Base-by-base conservation (phyloP, 2,888 invertebrate species). In the Stenchaetothrips biformis region DNA sequence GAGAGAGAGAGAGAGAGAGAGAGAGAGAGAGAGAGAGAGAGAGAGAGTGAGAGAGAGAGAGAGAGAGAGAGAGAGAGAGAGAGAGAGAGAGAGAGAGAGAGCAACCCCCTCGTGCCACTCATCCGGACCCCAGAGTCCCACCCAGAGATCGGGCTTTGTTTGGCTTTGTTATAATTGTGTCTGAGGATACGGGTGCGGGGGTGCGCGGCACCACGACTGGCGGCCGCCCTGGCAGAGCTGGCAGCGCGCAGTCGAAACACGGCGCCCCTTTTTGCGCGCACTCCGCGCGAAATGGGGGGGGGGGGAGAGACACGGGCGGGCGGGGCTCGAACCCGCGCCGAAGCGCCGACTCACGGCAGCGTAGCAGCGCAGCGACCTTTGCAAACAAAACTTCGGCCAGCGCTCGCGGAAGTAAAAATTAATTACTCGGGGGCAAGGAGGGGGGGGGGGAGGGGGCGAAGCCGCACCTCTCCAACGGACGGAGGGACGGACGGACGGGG, bases 241-340 rank as follows among this genome's bases (percentile, higher is more conserved):
- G 53, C 53, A 67, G 62, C 81, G 82, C 80, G 79, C 82, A 82
- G 81, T 81, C 81, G 82, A 81, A 81, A 81, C 79, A 80, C 80
- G 47, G 79, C 77, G 62, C 37, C 37, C 37, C 37, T 37, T 37
- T 37, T 37, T 74, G 83, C 81, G 83, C 84, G 84, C 83, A 84
- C 37, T 37, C 37, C 37, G 37, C 53, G 4, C 16, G 53, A 6
- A 18, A 13, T 13, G 53, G 53, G 11, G 53, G 18, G 53, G 11
- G 7, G 53, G 6, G 53, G 1, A 7, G 53, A 53, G 53, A n/a
- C n/a, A n/a, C 37, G 37, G 11, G 84, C 84, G 84, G 83, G 83
- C 84, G 84, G 84, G 85, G 85, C 86, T 85, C 84, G 85, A 85
- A 81, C 80, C 81, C 80, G 82, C 78, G 49, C 78, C 47, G 74